Conservation (phyloP, 2,113 vertebrate species). For the Ornithorhynchus anatinus region DNA sequence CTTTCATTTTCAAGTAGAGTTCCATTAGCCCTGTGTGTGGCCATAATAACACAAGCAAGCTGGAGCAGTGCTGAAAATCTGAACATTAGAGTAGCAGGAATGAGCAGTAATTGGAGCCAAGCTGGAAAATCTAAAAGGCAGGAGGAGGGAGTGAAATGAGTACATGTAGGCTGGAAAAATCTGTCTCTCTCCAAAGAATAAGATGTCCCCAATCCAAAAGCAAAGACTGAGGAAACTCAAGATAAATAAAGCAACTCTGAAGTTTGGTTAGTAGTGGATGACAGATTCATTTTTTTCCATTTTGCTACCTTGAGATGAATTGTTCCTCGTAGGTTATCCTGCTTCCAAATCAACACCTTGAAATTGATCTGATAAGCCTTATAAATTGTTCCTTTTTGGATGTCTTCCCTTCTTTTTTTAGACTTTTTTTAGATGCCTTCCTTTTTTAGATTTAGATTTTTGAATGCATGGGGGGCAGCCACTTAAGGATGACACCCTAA, state of each 20-base stretch:
- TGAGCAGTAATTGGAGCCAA: conserved; percentile 14
- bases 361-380: conserved; percentile 22
- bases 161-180: conserved; percentile 34
- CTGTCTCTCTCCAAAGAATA: conserved; percentile 24
- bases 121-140: conserved; percentile 51
- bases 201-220: conserved; percentile 40
- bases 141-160: conserved; percentile 22
- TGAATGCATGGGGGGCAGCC: too few relatives aligned
- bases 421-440: too few relatives aligned
- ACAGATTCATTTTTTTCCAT: conserved; percentile 34
- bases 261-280: conserved; percentile 26
- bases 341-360: conserved; percentile 20
- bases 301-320: conserved; percentile 14
- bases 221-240: conserved; percentile 32
- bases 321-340: conserved; percentile 22
- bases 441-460: too few relatives aligned
- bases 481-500: conserved; percentile 17
- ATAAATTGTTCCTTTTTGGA: neutral
- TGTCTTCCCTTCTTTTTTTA: conserved; percentile 41
- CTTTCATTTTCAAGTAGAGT: neutral
- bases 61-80: conserved; percentile 16
- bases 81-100: conserved; percentile 15
- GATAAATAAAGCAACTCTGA: conserved; percentile 31
- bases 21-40: neutral
- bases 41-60: neutral